Base-by-base conservation (phyloP, 2,113 vertebrate species). In the Setophaga petechia region DNA sequence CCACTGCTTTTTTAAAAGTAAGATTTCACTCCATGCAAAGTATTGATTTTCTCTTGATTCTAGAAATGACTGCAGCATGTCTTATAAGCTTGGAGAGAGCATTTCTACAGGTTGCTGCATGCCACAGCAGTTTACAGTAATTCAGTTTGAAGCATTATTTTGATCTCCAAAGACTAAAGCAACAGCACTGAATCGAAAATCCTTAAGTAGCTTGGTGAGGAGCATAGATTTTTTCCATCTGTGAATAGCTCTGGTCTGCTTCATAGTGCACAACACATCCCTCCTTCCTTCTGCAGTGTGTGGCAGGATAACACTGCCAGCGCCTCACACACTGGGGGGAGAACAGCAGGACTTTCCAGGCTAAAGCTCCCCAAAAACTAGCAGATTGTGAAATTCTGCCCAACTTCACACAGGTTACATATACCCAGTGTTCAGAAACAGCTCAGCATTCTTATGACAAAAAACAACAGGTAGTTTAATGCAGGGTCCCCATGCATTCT, bases 101-200 rank as follows among this genome's bases (percentile, higher is more conserved):
- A 51, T 69, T 96, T 95, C 88, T 69, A 88, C 69, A 88, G 75
- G 88, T 71, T 94, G 86, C 84, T 94, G 93, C 84, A 83, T 84
- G 80, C 84, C 74, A 88, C 63, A 87, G 84, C 68, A 86, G 46
- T 89, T 96, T 84, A 63, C 57, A 80, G 67, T 93, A 96, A 97
- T 89, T 93, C 83, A 69, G 35, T 93, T 44, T 89, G 93, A 89
- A 94, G 58, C 78, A 73, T 67, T 92, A 74, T 86, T 96, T 96
- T 93, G 66, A 90, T 87, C 84, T 93, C 78, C 75, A 76, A 82
- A 95, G 85, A 92, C 77, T 79, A 90, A 93, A 93, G 87, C 73
- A 93, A 75, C 46, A 83, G 75, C 61, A 43, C n/a, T 63, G 86
- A 93, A 93, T 81, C 2, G 18, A 95, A 95, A 92, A 62, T 74